Conservation (phyloP, 1,140 invertebrate species). For the Helicoverpa zea region DNA sequence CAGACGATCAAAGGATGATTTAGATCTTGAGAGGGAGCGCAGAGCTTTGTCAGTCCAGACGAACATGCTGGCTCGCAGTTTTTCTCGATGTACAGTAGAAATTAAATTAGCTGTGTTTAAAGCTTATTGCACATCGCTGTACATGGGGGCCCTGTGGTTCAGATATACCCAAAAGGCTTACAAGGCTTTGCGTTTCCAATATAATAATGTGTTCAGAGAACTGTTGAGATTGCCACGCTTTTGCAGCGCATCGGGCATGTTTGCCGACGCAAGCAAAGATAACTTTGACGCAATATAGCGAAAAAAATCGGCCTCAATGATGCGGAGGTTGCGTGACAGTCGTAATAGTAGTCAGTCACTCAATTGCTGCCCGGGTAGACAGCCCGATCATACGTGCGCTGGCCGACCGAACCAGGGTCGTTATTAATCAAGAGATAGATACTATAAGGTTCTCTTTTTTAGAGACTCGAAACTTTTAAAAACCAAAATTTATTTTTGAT, state of each 20-base stretch:
- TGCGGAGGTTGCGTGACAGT: too few species aligned
- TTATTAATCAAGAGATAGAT: too few species aligned
- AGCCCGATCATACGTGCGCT: too few species aligned
- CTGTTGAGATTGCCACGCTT: not conserved
- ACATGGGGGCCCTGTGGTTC: not conserved
- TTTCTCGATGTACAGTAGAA: not conserved
- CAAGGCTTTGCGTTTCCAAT: not conserved
- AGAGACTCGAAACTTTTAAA: too few species aligned
- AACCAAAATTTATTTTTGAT: too few species aligned
- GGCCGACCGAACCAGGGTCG: too few species aligned
- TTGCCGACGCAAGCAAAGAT: not conserved
- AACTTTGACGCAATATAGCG: too few species aligned
- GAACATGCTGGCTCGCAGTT: not conserved
- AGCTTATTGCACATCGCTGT: not conserved
- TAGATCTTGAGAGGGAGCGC: not conserved
- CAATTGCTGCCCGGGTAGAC: too few species aligned
- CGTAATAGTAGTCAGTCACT: too few species aligned
- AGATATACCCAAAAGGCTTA: not conserved
- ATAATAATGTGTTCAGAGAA: not conserved
- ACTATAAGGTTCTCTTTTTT: too few species aligned
- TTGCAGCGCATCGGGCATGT: not conserved
- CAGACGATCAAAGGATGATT: not conserved
- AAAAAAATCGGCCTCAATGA: too few species aligned
- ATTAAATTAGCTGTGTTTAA: not conserved
- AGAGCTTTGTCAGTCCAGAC: not conserved